phyloP scores from a whole-genome alignment of 2,797 vertebrate genomes.

The Thunnus albacares region DNA sequence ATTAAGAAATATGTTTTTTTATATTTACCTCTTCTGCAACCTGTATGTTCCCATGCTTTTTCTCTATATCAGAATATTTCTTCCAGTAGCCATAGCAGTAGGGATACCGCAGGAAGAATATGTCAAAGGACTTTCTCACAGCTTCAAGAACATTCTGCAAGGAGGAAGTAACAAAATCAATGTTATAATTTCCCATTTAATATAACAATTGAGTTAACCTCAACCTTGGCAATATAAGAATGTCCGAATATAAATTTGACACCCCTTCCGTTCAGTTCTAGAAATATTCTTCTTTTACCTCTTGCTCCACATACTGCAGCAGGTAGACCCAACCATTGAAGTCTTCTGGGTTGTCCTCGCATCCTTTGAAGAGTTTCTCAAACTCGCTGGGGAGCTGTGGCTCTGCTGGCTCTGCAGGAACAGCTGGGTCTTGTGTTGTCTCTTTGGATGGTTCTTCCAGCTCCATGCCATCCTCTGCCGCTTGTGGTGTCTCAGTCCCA shows the following conservation, averaged over 20 bases:
- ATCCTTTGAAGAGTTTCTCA: constrained; percentile 94
- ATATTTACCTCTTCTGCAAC: constrained; percentile 95
- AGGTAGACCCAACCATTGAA: constrained; percentile 98
- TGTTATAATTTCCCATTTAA: background rate
- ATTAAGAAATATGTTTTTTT: too few relatives aligned
- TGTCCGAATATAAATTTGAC: background rate
- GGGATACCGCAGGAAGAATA: constrained; percentile 95
- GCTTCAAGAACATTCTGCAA: constrained; percentile 91
- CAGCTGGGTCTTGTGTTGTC: constrained; percentile 70
- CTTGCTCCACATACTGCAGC: constrained; percentile 97
- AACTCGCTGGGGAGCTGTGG: constrained; percentile 90
- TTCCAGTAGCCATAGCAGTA: constrained; percentile 99
- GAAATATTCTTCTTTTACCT: constrained; percentile 85
- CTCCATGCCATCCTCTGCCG: constrained; percentile 83
- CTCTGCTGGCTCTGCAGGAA: constrained; percentile 77
- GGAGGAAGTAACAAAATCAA: background rate
- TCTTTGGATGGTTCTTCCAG: constrained; percentile 88
- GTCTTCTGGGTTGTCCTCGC: constrained; percentile 95
- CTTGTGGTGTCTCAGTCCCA: constrained; percentile 78
- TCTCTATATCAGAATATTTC: constrained; percentile 98
- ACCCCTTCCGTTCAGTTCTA: background rate
- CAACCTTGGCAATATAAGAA: background rate
- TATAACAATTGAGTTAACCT: background rate
- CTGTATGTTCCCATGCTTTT: constrained; percentile 91
- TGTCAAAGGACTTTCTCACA: constrained; percentile 94